These are phyloP conservation scores for Papilio gigon DNA, from an alignment of 2,888 invertebrate genomes.

Conservation along the genomic window DNA sequence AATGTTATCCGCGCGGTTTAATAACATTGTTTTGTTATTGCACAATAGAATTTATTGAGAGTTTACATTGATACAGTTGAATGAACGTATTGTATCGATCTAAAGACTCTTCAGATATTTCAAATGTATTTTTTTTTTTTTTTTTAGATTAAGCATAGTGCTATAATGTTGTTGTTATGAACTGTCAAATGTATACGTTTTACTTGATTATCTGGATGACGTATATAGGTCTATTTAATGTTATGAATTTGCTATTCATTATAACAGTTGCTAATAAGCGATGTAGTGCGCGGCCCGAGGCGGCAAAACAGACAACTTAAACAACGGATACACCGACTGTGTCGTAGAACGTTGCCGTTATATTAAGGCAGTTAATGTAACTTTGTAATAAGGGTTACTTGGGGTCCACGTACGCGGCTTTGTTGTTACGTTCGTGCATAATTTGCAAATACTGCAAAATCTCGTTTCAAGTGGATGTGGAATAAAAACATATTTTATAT, in stretches of 20 bases:
- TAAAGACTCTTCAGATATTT: not conserved
- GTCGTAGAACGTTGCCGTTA: slow-evolving; percentile 50
- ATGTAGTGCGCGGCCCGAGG: slow-evolving; percentile 49
- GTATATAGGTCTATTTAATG: slow-evolving; percentile 20
- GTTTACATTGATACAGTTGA: slow-evolving; percentile 28
- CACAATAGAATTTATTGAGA: slow-evolving; percentile 25
- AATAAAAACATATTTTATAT: slow-evolving; percentile 44
- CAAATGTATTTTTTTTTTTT: not conserved
- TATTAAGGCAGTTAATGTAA: slow-evolving; percentile 68
- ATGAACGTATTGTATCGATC: slow-evolving; percentile 10
- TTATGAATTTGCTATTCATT: slow-evolving; percentile 33
- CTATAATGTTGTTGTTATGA: not conserved
- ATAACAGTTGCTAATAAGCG: slow-evolving; percentile 36
- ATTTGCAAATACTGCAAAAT: slow-evolving; percentile 71
- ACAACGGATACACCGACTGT: slow-evolving; percentile 52
- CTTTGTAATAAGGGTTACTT: slow-evolving; percentile 72
- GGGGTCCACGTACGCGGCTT: slow-evolving; percentile 56
- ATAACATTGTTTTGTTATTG: slow-evolving; percentile 35
- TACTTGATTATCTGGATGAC: not conserved
- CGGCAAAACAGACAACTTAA: slow-evolving; percentile 66
- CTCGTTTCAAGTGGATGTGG: slow-evolving; percentile 56
- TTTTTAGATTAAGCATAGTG: not conserved
- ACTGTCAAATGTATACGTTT: not conserved
- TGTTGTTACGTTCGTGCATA: slow-evolving; percentile 62
- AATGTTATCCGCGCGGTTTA: slow-evolving; percentile 31